Conservation (phyloP, 1,140 invertebrate species). For the Diabrotica undecimpunctata region DNA sequence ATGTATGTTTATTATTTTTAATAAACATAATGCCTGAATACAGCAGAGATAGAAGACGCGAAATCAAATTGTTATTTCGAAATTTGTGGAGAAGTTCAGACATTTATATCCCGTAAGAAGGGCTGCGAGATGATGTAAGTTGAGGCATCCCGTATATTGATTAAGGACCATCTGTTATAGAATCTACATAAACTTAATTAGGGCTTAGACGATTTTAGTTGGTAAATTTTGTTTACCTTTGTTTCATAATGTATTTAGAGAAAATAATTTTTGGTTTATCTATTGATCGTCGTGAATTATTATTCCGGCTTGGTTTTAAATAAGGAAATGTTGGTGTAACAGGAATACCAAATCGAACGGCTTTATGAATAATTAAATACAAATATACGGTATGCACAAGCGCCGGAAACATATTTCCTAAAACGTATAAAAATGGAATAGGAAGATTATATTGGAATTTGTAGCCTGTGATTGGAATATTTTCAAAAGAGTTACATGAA, state of each 20-base stretch:
- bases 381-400: background rate
- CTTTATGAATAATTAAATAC: slow-evolving; percentile 1
- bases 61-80: no score
- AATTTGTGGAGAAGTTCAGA: no score
- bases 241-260: background rate
- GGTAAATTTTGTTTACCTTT: background rate
- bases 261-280: background rate
- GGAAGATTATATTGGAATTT: slow-evolving; percentile 1
- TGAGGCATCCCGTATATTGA: no score
- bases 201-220: background rate
- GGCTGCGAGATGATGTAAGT: no score
- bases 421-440: slow-evolving; percentile 1
- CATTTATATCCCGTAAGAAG: no score
- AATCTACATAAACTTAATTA: background rate
- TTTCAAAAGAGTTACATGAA: background rate
- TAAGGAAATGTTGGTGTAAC: slow-evolving; percentile 1
- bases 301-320: slow-evolving; percentile 1
- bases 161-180: background rate
- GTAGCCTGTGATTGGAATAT: background rate
- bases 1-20: no score
- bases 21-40: no score
- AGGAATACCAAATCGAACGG: background rate
- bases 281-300: background rate
- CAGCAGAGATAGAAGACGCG: no score
- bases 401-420: background rate